Evolutionary conservation across 2,888 invertebrate species (phyloP), one percentile per base, ranked within the genome.

Genomic region (Palloptera scutellata): DNA sequence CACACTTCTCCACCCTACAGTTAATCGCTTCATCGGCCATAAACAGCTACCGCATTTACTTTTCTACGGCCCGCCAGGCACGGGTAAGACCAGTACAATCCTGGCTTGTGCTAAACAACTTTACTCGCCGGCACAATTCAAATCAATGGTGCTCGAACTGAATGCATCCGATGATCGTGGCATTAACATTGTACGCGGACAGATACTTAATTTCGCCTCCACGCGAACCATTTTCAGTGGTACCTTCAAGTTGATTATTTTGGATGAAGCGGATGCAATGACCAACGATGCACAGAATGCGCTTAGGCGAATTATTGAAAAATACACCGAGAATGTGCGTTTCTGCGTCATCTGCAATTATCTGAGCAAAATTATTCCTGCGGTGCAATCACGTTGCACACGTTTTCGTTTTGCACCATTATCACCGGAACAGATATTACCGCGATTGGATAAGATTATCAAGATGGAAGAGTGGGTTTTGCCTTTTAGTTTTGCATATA

Each of bases 281-380:
- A 99, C 98, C 0, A 94, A 94, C 84, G 99, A 99, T 89, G 99
- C 99, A 1, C 99, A 99, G 84, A 99, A 98, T 88, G 98, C 99
- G 41, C 87, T 98, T 1, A 88, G 97, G 75, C 90, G 97, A 88
- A 95, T 99, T 77, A 98, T 99, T 81, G 99, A 99, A 85, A 99
- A 99, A 85, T 99, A 96, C 83, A 98, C 99, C 12, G 97, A 98
- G 74, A 99, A 98, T 85, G 96, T 97, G 3, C 88, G 99, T 10
- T 99, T 99, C 85, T 99, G 99, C 84, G 92, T 99, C 69, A 99
- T 99, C 79, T 98, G 98, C 86, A 99, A 99, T 86, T 99, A 99
- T 86, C 86, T 99, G 75, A 95, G 96, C 77, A 98, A 98, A 88
- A 98, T 99, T 71, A 99, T 98, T 78, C 99, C 99, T 15, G 98